Evolutionary conservation across 2,797 vertebrate genomes (phyloP), one percentile per base, ranked within the genome.

Genomic region (Setipinna tenuifilis): DNA sequence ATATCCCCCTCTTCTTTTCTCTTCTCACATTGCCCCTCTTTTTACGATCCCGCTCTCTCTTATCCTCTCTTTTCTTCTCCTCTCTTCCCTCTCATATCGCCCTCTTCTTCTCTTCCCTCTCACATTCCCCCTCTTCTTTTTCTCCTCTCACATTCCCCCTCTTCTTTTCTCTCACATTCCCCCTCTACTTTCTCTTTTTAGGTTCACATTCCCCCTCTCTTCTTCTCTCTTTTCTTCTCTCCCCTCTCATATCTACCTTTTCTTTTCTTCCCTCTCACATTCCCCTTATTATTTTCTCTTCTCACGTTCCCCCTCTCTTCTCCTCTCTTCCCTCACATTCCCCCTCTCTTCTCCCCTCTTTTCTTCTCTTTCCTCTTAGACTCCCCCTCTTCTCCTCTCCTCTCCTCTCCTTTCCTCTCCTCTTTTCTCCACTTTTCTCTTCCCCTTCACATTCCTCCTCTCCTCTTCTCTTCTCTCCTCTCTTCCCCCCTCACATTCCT

Each of bases 201-300:
- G n/a, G n/a, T n/a, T 80, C 44, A 80, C 41, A 82, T 87, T 59
- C 82, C 57, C 46, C 19, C 62, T 82, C 59, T 68, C 65, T 25
- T 23, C 17, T 28, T 19, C 16, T 44, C 81, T 82, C 21, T 25
- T 54, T 14, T 54, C 50, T 14, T 54, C 50, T 54, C n/a, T n/a
- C n/a, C n/a, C n/a, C n/a, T n/a, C n/a, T n/a, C n/a, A n/a, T n/a
- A n/a, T n/a, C n/a, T n/a, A n/a, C n/a, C n/a, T n/a, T n/a, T n/a
- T n/a, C n/a, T 21, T 54, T 7, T 54, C 50, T 14, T 54, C 50
- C 19, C 50, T 81, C 59, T 48, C 59, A 41, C 16, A 19, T 12
- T 71, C 25, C 23, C 12, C 25, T 31, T 35, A 28, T 17, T 16
- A n/a, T 71, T 2, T n/a, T 71, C 68, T 31, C 6, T 21, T 68